Percentiles rank a stretch among this genome's conserved stretches.
phyloP scores from a whole-genome alignment of 2,888 invertebrate genomes.

The Hypomecis atomaria region DNA sequence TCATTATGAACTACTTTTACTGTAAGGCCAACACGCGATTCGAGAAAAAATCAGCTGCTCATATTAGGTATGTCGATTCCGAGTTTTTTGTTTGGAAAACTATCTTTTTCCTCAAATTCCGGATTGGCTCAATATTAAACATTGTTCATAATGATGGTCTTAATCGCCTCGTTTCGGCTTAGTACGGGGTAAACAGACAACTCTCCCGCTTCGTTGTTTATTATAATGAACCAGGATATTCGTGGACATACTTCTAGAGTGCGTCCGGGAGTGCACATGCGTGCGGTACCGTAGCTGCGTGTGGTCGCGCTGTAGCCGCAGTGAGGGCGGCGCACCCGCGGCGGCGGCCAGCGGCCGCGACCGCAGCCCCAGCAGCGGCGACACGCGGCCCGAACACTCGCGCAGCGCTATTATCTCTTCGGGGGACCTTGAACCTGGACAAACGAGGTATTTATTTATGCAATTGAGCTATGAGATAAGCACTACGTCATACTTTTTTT shows the following conservation, averaged over 20 bases:
- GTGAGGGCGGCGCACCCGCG: slow-evolving; percentile 88
- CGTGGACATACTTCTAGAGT: slow-evolving; percentile 63
- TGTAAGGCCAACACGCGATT: too few species aligned
- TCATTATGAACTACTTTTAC: too few species aligned
- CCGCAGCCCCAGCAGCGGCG: slow-evolving; percentile 84
- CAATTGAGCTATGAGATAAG: neutral
- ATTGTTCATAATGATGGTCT: too few species aligned
- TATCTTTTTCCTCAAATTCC: too few species aligned
- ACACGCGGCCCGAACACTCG: slow-evolving; percentile 90
- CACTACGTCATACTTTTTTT: too few species aligned
- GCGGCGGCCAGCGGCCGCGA: slow-evolving; percentile 87
- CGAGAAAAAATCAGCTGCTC: too few species aligned
- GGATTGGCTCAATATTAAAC: too few species aligned
- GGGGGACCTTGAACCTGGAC: slow-evolving; percentile 70
- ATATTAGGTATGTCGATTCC: too few species aligned
- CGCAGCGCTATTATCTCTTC: slow-evolving; percentile 95
- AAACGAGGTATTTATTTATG: neutral
- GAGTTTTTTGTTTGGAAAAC: too few species aligned
- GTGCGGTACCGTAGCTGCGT: slow-evolving; percentile 81
- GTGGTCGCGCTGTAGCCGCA: slow-evolving; percentile 84
- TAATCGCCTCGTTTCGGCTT: too few species aligned
- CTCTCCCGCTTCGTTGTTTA: too few species aligned
- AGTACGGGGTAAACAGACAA: too few species aligned
- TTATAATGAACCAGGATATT: slow-evolving; percentile 50
- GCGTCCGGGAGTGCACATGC: slow-evolving; percentile 80